Base-by-base conservation (phyloP, 2,113 vertebrate genomes). In the Alouatta palliata region DNA sequence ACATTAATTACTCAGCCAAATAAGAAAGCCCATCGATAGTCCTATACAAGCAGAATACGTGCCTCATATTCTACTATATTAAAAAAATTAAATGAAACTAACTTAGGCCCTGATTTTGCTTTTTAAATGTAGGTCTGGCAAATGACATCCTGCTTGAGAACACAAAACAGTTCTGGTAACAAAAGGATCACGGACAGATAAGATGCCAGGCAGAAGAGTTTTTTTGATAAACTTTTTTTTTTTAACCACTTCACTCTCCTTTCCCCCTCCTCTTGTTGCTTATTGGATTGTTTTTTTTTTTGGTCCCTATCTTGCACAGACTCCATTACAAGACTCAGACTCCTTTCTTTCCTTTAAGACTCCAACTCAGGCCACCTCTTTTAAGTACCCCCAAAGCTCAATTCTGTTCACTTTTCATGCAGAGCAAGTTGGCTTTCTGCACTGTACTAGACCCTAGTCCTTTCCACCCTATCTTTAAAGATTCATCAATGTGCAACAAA, bases 1-100 rank as follows among this genome's bases (percentile, higher is more conserved):
- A 87, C 25, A 71, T 87, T 86, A 89, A 81, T 87, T 96, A 91
- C 64, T 95, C 68, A 82, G 64, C 14, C 82, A 90, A 91, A 86
- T 66, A 64, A 52, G 16, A 86, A 49, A 86, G 56, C 17, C 75
- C 21, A 56, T 91, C 1, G 0, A 37, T 52, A 66, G 27, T 92
- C 16, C 20, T 56, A 5, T 75, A 91, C 45, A 91, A 84, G 87
- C 40, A 88, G 77, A 93, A 47, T 61, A 30, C 17, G 47, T 85
- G 70, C 27, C 6, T 8, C 6, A 17, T 84, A 40, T 75, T 79
- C n/a, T 37, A 61, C 3, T 68, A 43, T 45, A 90, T 45, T 76
- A 47, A 47, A 47, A 77, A 47, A 92, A 90, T 85, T 71, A 90
- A 87, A 8, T 84, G 40, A 70, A 45, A 45, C 77, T 91, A 86